Evolutionary conservation across 2,113 vertebrate genomes (phyloP).

Genomic region (Lonchura striata): DNA sequence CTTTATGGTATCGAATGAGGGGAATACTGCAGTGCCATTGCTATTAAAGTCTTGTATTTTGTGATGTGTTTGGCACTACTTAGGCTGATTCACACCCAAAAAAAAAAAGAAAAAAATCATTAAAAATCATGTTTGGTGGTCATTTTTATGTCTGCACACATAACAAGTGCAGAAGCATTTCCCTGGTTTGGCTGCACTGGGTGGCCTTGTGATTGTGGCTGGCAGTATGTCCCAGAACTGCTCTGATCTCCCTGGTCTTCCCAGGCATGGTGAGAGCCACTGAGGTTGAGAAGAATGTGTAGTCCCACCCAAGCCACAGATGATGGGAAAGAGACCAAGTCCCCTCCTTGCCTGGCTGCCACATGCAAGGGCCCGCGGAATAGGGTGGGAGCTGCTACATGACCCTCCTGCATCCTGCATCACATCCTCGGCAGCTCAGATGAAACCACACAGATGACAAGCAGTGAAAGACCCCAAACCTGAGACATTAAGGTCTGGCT

Average conservation of each 20-base stretch:
- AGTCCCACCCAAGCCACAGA: too few relatives aligned
- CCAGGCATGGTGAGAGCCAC: neutral
- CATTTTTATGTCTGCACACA: neutral
- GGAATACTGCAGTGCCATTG: neutral
- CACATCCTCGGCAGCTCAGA: neutral
- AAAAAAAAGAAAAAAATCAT: neutral
- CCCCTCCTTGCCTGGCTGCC: neutral
- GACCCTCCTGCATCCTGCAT: neutral
- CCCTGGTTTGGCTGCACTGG: neutral
- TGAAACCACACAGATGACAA: neutral
- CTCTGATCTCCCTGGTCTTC: neutral
- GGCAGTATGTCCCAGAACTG: neutral
- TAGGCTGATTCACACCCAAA: rapidly evolving
- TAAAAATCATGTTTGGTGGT: neutral
- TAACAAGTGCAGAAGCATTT: rapidly evolving
- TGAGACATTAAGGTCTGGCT: neutral
- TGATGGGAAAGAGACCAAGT: neutral
- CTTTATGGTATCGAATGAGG: neutral
- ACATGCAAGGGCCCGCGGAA: neutral
- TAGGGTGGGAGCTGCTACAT: neutral
- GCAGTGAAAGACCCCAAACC: neutral
- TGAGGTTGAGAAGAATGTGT: neutral
- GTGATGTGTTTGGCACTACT: neutral
- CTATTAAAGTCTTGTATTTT: neutral
- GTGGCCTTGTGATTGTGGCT: neutral